Base-by-base conservation (phyloP, 2,797 vertebrate species). In the Sciurus carolinensis region DNA sequence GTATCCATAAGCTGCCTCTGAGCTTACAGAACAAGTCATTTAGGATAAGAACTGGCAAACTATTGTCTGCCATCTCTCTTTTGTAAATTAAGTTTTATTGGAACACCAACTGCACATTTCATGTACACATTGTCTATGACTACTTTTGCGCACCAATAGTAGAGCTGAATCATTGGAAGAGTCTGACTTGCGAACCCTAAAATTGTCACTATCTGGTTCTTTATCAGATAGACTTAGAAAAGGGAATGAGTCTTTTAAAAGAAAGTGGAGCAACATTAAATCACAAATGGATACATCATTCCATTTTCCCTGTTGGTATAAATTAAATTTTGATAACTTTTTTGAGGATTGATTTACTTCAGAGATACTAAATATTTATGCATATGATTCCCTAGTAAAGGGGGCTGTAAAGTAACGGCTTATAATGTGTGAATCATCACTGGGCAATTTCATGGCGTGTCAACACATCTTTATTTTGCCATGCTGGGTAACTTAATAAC, bases 271-370 rank as follows among this genome's bases (percentile, higher is more conserved):
- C 50, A 87, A 71, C 59, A 76, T 75, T 69, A 69, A 76, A 42
- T 83, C 26, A 39, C 42, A 81, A 62, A 77, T 62, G 47, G 7
- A 62, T 82, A 82, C 80, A 69, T 90, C 52, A 81, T 88, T 75
- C 18, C 26, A 71, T 50, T 69, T 82, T 54, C 18, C 36, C 76
- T 87, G 69, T 71, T 59, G 24, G 26, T 87, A 7, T 50, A 84
- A 71, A 81, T 87, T 73, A 30, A 87, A 82, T 30, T 95, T 69
- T 83, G 71, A 20, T 88, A 62, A 77, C n/a, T 96, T 94, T 62
- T n/a, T 90, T 73, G 14, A 79, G 36, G 33, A 47, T 91, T 72
- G 50, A 42, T 54, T 84, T 75, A 64, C 72, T 64, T 94, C 57
- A 64, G 52, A 57, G 18, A 77, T 76, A 15, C 44, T 84, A 47